A percentile compares a stretch with the other conserved stretches of the same genome.
Conservation (phyloP, 2,888 invertebrate genomes). For the Andricus curvator region DNA sequence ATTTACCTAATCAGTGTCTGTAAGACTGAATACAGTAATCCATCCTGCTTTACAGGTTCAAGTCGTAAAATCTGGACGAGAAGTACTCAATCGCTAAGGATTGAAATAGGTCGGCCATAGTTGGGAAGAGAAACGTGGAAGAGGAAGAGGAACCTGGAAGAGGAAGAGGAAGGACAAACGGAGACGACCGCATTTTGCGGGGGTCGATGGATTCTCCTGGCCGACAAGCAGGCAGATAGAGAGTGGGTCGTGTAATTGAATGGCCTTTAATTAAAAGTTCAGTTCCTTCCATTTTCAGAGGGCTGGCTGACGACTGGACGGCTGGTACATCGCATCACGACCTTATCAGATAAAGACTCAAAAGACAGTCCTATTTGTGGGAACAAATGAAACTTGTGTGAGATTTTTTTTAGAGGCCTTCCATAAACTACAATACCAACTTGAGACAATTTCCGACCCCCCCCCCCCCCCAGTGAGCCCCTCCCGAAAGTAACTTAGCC, state of each 20-base stretch:
- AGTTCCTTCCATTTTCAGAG: constrained; percentile 56
- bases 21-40: constrained; percentile 46
- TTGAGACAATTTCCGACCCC: too few species aligned
- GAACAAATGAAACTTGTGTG: constrained; percentile 10
- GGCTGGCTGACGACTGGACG: constrained; percentile 34
- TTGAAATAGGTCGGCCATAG: constrained; percentile 59
- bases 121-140: constrained; percentile 22
- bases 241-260: constrained; percentile 41
- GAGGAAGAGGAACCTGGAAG: constrained; percentile 11
- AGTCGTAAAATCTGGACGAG: constrained; percentile 62
- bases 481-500: too few species aligned
- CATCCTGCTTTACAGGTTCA: constrained; percentile 50
- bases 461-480: too few species aligned
- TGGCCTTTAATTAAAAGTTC: constrained; percentile 70
- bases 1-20: constrained; percentile 67
- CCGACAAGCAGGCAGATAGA: constrained; percentile 37
- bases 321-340: constrained; percentile 52
- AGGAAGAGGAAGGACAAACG: constrained; percentile 24
- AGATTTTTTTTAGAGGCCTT: neutral
- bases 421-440: too few species aligned
- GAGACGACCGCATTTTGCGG: constrained; percentile 37
- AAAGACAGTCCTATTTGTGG: constrained; percentile 56
- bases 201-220: constrained; percentile 18
- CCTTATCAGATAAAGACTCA: constrained; percentile 60
- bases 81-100: constrained; percentile 58